Conservation (phyloP, 2,113 vertebrate species). For the Mus pahari region DNA sequence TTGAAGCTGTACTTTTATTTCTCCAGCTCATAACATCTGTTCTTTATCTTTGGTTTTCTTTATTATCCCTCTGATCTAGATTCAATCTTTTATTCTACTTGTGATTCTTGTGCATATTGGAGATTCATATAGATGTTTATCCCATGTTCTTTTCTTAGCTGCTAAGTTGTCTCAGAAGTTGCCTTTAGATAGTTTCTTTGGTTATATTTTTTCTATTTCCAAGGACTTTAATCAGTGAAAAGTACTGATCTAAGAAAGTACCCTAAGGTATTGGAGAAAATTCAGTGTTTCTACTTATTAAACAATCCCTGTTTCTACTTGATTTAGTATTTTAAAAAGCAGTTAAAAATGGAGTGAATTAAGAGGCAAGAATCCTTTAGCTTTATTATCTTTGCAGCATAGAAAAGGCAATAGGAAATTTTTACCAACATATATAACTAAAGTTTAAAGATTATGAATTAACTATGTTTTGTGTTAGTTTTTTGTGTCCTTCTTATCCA, state of each 20-base stretch:
- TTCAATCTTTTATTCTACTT: not conserved
- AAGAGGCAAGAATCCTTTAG: not conserved
- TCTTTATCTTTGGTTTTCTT: not conserved
- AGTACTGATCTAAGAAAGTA: not conserved
- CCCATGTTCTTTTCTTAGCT: not conserved
- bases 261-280: not conserved
- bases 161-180: not conserved
- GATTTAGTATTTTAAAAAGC: not conserved
- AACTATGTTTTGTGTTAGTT: not conserved
- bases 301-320: not conserved
- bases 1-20: constrained; percentile 13
- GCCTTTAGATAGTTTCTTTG: not conserved
- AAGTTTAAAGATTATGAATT: not conserved
- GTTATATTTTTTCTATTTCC: not conserved
- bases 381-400: not conserved
- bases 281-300: not conserved
- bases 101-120: not conserved
- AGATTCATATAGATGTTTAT: not conserved
- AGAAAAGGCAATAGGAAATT: not conserved
- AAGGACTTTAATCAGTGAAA: not conserved
- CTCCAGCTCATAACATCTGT: not conserved
- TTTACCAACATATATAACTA: not conserved
- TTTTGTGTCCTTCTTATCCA: not conserved
- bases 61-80: not conserved
- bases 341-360: not conserved